Evolutionary conservation across 2,888 invertebrate species (phyloP).

Genomic region (Synergus japonicus): DNA sequence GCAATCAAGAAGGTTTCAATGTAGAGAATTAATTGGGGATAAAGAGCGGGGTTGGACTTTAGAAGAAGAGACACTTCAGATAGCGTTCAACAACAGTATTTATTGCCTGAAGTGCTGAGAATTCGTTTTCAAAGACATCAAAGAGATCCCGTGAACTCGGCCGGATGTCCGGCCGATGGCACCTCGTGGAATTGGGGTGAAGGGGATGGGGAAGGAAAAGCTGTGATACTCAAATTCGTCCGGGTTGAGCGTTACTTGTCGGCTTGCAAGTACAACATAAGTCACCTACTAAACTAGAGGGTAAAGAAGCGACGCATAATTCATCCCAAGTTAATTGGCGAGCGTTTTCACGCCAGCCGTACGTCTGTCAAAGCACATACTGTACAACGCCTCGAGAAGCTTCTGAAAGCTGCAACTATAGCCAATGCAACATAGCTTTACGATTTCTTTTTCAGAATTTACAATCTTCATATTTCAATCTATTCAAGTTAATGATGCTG

Average conservation of each 20-base stretch:
- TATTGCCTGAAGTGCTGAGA: slow-evolving; percentile 71
- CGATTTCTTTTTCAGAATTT: not conserved
- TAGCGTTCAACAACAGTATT: slow-evolving; percentile 67
- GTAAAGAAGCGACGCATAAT: slow-evolving; percentile 73
- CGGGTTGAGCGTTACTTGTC: slow-evolving; percentile 52
- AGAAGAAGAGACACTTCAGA: slow-evolving; percentile 31
- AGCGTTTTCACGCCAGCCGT: slow-evolving; percentile 76
- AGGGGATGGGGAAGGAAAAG: slow-evolving; percentile 48
- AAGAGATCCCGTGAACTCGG: slow-evolving; percentile 61
- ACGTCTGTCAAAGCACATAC: slow-evolving; percentile 73
- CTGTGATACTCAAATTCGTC: slow-evolving; percentile 48
- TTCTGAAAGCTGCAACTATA: not conserved
- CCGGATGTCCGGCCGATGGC: slow-evolving; percentile 71
- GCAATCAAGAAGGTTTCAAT: slow-evolving; percentile 36
- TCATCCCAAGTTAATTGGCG: slow-evolving; percentile 76
- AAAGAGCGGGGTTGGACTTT: slow-evolving; percentile 15
- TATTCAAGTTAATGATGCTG: too few species aligned
- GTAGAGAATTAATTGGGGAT: slow-evolving; percentile 40
- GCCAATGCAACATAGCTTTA: not conserved
- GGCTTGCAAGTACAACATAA: slow-evolving; percentile 71
- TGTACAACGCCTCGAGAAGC: slow-evolving; percentile 59
- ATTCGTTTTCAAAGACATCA: slow-evolving; percentile 69
- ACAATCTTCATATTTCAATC: too few species aligned
- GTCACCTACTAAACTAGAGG: slow-evolving; percentile 76
- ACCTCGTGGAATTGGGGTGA: slow-evolving; percentile 40